phyloP scores from a whole-genome alignment of 2,888 invertebrate genomes.

The Amphipoea lucens region DNA sequence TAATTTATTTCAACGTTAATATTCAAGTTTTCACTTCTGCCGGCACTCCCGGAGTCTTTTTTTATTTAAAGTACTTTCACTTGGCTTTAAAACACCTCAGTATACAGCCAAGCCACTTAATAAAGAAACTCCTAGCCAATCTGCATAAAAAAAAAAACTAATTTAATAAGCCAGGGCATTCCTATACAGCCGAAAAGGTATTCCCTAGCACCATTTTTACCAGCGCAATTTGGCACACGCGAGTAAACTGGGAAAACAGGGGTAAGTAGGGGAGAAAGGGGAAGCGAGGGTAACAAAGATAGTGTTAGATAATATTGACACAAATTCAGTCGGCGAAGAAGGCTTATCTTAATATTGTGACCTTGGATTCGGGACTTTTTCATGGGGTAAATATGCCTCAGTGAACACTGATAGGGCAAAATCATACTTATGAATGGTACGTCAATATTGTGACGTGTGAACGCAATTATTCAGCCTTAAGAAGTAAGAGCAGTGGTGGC shows the following conservation, averaged over 20 bases:
- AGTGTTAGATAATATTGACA: slow-evolving; percentile 57
- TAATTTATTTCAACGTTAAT: no score
- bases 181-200: slow-evolving; percentile 22
- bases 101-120: slow-evolving; percentile 19
- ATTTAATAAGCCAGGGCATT: slow-evolving; percentile 37
- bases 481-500: neutral
- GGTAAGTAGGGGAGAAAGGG: slow-evolving; percentile 3
- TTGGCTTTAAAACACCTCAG: neutral
- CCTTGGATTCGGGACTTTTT: slow-evolving; percentile 38
- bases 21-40: no score
- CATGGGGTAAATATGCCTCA: slow-evolving; percentile 23
- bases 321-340: slow-evolving; percentile 29
- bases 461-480: neutral
- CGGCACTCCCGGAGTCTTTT: no score
- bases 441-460: neutral
- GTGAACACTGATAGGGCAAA: neutral
- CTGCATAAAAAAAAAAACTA: slow-evolving; percentile 37
- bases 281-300: slow-evolving; percentile 45
- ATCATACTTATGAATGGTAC: slow-evolving; percentile 13
- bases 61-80: neutral
- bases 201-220: slow-evolving; percentile 25
- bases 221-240: slow-evolving; percentile 57
- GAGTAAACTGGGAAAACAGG: slow-evolving; percentile 47
- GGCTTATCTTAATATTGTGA: slow-evolving; percentile 50
- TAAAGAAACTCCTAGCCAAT: slow-evolving; percentile 7